Conservation (phyloP, 2,797 vertebrate genomes). For the Lateolabrax maculatus region DNA sequence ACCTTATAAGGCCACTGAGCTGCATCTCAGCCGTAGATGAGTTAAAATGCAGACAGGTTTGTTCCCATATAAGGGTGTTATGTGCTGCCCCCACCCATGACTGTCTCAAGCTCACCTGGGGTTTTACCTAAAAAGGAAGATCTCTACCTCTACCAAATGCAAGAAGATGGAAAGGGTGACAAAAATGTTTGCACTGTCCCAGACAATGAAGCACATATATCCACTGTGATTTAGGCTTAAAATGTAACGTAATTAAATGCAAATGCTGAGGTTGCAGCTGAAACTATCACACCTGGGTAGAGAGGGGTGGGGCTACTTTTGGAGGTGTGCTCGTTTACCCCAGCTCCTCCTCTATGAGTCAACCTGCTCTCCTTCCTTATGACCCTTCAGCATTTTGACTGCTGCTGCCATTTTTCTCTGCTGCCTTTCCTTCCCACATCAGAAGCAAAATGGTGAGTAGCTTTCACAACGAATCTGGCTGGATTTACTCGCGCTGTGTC, state of each 20-base stretch:
- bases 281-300: slow-evolving; percentile 70
- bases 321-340: slow-evolving; percentile 69
- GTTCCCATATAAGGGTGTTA: slow-evolving; percentile 79
- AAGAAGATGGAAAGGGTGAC: neutral
- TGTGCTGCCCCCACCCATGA: slow-evolving; percentile 37
- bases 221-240: slow-evolving; percentile 28
- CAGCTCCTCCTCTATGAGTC: slow-evolving; percentile 74
- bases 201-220: neutral
- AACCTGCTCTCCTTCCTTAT: slow-evolving; percentile 73
- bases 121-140: neutral
- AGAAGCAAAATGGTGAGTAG: slow-evolving; percentile 81
- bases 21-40: slow-evolving; percentile 41
- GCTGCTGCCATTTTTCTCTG: slow-evolving; percentile 68
- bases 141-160: neutral
- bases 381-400: slow-evolving; percentile 56
- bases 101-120: slow-evolving; percentile 66
- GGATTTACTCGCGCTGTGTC: neutral
- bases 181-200: neutral
- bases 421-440: slow-evolving; percentile 57
- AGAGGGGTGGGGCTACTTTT: slow-evolving; percentile 18
- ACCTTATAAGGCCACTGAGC: slow-evolving; percentile 78
- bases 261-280: slow-evolving; percentile 54
- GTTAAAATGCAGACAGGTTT: slow-evolving; percentile 62
- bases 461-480: slow-evolving; percentile 4
- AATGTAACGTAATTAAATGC: slow-evolving; percentile 40